Evolutionary conservation across 2,888 invertebrate genomes (phyloP).

Genomic region (Drosophila maculinotata): DNA sequence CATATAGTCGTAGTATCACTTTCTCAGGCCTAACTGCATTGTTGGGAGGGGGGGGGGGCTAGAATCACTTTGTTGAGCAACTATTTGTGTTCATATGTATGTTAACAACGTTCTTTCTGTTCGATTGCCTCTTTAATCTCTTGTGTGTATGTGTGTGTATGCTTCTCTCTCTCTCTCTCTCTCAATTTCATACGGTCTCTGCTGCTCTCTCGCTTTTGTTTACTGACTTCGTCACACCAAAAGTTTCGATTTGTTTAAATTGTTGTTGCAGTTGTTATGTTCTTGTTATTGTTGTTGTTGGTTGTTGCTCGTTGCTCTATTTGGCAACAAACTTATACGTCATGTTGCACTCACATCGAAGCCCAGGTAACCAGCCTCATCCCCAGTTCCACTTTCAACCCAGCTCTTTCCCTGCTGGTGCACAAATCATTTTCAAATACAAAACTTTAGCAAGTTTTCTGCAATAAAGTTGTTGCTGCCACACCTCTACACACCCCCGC

Average conservation of each 20-base stretch:
- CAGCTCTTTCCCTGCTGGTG: constrained; percentile 16
- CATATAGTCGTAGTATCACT: too few relatives aligned
- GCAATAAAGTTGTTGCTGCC: constrained; percentile 74
- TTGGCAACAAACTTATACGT: constrained; percentile 71
- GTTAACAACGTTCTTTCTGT: background rate
- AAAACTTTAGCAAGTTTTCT: constrained; percentile 67
- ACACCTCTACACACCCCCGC: constrained; percentile 26
- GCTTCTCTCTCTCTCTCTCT: background rate
- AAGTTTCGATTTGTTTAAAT: constrained; percentile 72
- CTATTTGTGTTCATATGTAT: too few relatives aligned
- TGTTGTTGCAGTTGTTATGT: constrained; percentile 53
- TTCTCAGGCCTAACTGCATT: too few relatives aligned
- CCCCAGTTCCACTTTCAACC: background rate
- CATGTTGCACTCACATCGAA: constrained; percentile 62
- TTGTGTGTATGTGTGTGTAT: background rate
- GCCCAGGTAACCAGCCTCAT: background rate
- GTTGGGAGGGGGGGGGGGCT: too few relatives aligned
- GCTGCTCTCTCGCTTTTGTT: constrained; percentile 1
- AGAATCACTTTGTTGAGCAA: too few relatives aligned
- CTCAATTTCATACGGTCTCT: background rate
- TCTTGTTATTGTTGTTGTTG: constrained; percentile 13
- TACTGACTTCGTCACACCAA: constrained; percentile 18
- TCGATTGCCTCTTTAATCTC: too few relatives aligned
- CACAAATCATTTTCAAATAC: constrained; percentile 78
- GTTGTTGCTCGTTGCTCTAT: constrained; percentile 46